Conservation (phyloP, 2,113 vertebrate species). For the Dromiciops gliroides region DNA sequence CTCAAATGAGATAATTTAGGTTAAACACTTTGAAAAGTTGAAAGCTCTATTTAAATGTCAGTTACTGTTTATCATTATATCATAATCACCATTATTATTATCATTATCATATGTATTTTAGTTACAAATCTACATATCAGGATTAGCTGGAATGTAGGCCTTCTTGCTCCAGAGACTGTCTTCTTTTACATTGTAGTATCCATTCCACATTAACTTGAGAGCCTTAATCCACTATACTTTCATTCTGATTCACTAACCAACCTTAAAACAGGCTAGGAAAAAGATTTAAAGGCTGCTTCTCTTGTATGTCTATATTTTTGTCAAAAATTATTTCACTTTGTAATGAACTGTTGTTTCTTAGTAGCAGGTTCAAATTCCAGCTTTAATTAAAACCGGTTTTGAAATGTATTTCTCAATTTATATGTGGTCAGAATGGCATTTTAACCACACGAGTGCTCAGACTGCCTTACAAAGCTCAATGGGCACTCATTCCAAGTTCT, state of each 20-base stretch:
- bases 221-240: slow-evolving; percentile 22
- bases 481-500: slow-evolving; percentile 53
- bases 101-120: background rate
- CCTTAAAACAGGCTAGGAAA: slow-evolving; percentile 55
- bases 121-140: background rate
- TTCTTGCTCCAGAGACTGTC: background rate
- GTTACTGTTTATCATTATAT: background rate
- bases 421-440: slow-evolving; percentile 49
- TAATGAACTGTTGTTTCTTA: slow-evolving; percentile 52
- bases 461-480: slow-evolving; percentile 31
- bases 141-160: background rate
- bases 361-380: slow-evolving; percentile 41
- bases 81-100: background rate
- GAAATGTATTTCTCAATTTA: slow-evolving; percentile 67
- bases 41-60: background rate
- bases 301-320: slow-evolving; percentile 21
- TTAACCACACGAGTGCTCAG: slow-evolving; percentile 30
- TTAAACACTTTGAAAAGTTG: background rate
- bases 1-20: background rate
- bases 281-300: slow-evolving; percentile 25
- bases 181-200: slow-evolving; percentile 1
- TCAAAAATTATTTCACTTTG: slow-evolving; percentile 45
- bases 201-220: slow-evolving; percentile 19
- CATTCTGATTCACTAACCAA: slow-evolving; percentile 50
- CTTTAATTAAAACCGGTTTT: slow-evolving; percentile 68